Percentiles rank a stretch among this genome's conserved stretches.
Evolutionary conservation across 2,888 invertebrate species (phyloP).

Genomic region (Spatulosminthurus flaviceps): DNA sequence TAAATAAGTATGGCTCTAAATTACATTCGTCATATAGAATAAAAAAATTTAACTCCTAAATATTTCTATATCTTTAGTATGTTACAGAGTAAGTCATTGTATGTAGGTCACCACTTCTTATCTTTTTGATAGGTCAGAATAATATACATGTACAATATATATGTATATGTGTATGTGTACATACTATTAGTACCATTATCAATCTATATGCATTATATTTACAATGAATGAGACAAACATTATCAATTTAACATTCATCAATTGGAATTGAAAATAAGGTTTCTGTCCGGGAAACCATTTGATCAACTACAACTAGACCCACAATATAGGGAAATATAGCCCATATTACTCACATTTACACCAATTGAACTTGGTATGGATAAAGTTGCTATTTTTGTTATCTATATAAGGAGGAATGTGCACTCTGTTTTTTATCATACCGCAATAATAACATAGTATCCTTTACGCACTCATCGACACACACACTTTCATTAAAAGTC

Average conservation of each 20-base stretch:
- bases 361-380: background rate
- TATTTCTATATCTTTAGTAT: background rate
- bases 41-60: no score
- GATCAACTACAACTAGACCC: constrained; percentile 21
- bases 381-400: constrained; percentile 19
- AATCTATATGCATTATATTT: constrained; percentile 20
- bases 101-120: background rate
- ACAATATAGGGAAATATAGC: constrained; percentile 13
- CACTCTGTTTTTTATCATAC: constrained; percentile 15
- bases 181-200: constrained; percentile 27
- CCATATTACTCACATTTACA: constrained; percentile 2
- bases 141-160: constrained; percentile 26
- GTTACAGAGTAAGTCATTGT: background rate
- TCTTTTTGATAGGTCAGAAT: constrained; percentile 19
- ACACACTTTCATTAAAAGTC: background rate
- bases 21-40: background rate
- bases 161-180: no score
- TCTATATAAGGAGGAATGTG: constrained; percentile 20
- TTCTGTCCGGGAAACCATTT: constrained; percentile 43
- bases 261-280: constrained; percentile 41
- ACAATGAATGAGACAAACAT: constrained; percentile 36
- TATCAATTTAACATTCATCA: constrained; percentile 34
- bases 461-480: background rate
- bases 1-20: background rate
- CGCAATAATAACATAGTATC: background rate